These are phyloP conservation scores for Drosophila recens DNA, from an alignment of 2,888 invertebrate genomes.

Conservation along the genomic window DNA sequence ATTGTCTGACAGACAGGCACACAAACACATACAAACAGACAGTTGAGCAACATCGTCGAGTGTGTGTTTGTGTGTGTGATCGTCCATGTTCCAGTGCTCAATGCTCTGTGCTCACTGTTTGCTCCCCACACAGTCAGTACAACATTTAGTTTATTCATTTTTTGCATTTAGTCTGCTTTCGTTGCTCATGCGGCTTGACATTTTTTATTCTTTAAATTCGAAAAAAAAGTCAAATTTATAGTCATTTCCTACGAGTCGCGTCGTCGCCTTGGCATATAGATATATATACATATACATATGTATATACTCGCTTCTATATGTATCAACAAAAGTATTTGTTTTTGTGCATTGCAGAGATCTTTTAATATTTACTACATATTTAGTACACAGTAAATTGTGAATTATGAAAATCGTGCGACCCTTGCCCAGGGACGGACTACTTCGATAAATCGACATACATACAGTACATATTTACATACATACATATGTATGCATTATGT, in stretches of 20 bases:
- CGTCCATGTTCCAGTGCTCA: conserved; percentile 54
- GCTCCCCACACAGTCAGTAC: conserved; percentile 54
- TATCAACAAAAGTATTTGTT: conserved; percentile 33
- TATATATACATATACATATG: conserved; percentile 31
- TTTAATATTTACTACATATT: conserved; percentile 21
- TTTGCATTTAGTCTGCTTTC: conserved; percentile 81
- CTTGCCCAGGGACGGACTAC: conserved; percentile 54
- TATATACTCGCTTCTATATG: conserved; percentile 18
- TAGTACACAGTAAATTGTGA: conserved; percentile 53
- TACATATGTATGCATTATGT: conserved; percentile 10
- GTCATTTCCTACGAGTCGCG: conserved; percentile 24
- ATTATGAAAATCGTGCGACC: conserved; percentile 69
- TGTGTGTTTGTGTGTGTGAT: conserved; percentile 45
- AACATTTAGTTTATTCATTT: conserved; percentile 77
- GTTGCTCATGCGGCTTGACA: conserved; percentile 75
- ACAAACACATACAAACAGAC: conserved; percentile 12
- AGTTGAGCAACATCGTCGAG: conserved; percentile 35
- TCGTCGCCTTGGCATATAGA: conserved; percentile 47
- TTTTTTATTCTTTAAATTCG: conserved; percentile 48
- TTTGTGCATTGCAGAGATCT: conserved; percentile 36
- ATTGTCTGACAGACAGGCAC: conserved; percentile 57
- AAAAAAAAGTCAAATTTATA: conserved; percentile 28
- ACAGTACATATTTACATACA: conserved; percentile 1
- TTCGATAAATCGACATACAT: conserved; percentile 26
- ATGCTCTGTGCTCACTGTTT: not conserved